Base-by-base conservation (phyloP, 2,797 vertebrate species). In the Pagetopsis macropterus region DNA sequence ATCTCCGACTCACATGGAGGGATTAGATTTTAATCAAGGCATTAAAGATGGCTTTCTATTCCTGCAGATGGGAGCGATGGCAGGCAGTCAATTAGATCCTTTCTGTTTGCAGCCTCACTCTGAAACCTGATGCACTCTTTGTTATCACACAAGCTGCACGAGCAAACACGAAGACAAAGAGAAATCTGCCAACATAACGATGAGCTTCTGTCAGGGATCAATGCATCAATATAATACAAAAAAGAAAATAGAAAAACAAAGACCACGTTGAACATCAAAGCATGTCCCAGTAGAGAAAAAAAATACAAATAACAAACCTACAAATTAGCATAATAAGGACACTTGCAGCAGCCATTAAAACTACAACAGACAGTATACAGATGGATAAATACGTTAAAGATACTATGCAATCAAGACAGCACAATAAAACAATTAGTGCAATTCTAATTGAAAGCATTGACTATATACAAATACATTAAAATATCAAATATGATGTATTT, bases 21-120 rank as follows among this genome's bases (percentile, higher is more conserved):
- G 78, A 92, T 93, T 91, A 90, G 90, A 89, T 91, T 92, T 93
- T 91, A 94, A 94, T 94, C 91, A 94, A 88, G 49, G 88, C 86
- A 91, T 92, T 91, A 91, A 91, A 92, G 85, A 88, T 90, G 88
- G 88, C 88, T 90, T 88, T 92, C 87, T 87, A 81, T 87, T 90
- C 82, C 75, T 84, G 78, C 85, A 91, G 84, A 91, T 80, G 84
- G 81, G 85, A 79, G 67, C 74, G 77, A 68, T 78, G 85, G 85
- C 84, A 86, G 87, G 70, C 87, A 90, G 82, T 88, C 88, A 81
- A 89, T 87, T 82, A 88, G 84, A 88, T 84, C 69, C 48, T 51
- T 89, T 82, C 77, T 83, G 84, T 90, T 87, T 88, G 88, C 52
- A 9, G 69, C 72, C 71, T 72, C 78, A 65, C 75, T 66, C 65